phyloP scores from a whole-genome alignment of 1,140 invertebrate genomes.

The Cecropterus lyciades region DNA sequence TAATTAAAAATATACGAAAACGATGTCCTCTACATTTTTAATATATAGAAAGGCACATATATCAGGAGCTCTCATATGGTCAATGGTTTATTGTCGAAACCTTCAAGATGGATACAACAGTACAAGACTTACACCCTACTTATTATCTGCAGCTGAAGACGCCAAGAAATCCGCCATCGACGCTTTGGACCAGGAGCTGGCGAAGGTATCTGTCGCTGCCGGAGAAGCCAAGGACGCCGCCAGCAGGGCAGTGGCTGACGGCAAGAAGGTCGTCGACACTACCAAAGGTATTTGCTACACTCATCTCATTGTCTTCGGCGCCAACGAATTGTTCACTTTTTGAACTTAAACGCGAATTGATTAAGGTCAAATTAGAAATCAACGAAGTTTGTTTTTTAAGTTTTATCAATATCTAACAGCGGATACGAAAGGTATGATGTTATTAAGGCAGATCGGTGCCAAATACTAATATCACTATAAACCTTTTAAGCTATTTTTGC shows the following conservation, averaged over 20 bases:
- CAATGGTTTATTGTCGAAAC: too few relatives aligned
- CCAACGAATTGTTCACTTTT: too few relatives aligned
- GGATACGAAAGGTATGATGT: conserved; percentile 2
- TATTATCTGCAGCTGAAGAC: conserved; percentile 51
- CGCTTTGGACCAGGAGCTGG: conserved; percentile 76
- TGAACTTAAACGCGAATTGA: too few relatives aligned
- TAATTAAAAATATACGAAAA: too few relatives aligned
- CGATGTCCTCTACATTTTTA: too few relatives aligned
- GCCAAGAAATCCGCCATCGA: conserved; percentile 72
- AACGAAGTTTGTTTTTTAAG: too few relatives aligned
- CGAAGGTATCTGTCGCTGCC: conserved; percentile 76
- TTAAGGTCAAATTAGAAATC: too few relatives aligned
- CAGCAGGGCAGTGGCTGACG: conserved; percentile 74
- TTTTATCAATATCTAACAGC: neutral
- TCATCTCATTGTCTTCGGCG: neutral
- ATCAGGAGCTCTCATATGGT: too few relatives aligned
- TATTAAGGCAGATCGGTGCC: neutral
- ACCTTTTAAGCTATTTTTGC: conserved; percentile 29
- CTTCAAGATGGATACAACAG: too few relatives aligned
- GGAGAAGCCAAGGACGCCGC: conserved; percentile 77
- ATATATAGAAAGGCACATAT: too few relatives aligned
- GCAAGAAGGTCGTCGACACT: conserved; percentile 78
- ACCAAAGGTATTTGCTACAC: conserved; percentile 67
- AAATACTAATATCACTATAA: conserved; percentile 7
- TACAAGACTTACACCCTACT: too few relatives aligned